Base-by-base conservation (phyloP, 2,888 invertebrate genomes). In the Athripsodes cinereus region DNA sequence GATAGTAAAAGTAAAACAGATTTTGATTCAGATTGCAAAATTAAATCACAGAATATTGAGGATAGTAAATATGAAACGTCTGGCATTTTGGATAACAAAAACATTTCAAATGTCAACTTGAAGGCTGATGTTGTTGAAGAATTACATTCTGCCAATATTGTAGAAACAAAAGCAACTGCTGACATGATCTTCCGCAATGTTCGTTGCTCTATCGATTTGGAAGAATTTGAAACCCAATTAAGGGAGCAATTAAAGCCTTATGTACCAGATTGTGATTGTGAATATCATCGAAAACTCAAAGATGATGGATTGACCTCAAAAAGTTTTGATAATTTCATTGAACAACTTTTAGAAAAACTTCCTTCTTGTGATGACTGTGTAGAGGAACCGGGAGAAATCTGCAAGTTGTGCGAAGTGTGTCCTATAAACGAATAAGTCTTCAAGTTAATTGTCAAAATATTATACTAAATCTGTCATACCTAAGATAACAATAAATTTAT, bases 211-310 rank as follows among this genome's bases (percentile, higher is more conserved):
- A 16, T 13, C 2, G 20, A 26, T n/a, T 22, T 8, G 22, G 16
- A 50, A 5, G 26, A 50, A n/a, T 26, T 26, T 22, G 26, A 50
- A 16, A 51, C 50, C 6, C 44, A 52, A 52, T 26, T 56, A 31
- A 56, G 50, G 40, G 26, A 46, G 22, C 6, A 50, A 3, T 22
- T 56, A n/a, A 51, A 26, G 19, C 22, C 22, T 26, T 16, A 46
- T 21, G 40, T 56, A 34, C 56, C 56, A 8, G 46, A 52, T 22
- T 56, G 56, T 26, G 21, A 52, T 19, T 56, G 56, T 46, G 22
- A 20, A n/a, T 13, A 22, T 10, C 56, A 56, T 22, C 13, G 13
- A 5, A 40, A 40, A 40, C 40, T 8, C 13, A 13, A 40, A 40
- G 16, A 40, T 16, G 40, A 40, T 26, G 26, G 10, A 10, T 6